Base-by-base conservation (phyloP, 2,888 invertebrate species). In the Himalopsyche kuldschensis region DNA sequence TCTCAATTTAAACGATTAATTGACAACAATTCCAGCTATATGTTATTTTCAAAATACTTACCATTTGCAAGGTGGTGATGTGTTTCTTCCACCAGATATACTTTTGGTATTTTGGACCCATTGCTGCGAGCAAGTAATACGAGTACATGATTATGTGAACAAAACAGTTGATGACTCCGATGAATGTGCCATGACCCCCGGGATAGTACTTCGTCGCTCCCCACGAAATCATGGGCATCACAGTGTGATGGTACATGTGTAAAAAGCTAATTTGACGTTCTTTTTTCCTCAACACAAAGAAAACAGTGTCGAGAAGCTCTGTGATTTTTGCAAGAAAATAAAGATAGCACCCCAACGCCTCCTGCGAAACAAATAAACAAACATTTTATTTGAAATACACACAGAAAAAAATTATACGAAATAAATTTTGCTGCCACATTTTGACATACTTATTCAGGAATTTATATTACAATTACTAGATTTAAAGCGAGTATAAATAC, bases 131-230 rank as follows among this genome's bases (percentile, higher is more conserved):
- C 92, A 98, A 93, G 88, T 98, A 98, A 90, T 98, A 98, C 1
- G 95, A 92, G 89, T 98, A 98, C 98, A 98, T 98, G 87, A 98
- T 93, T 86, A 98, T 96, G 89, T 98, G 98, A 24, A 98, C 98
- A 88, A 98, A 98, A 3, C 97, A 96, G 91, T 98, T 98, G 87
- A 98, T 94, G 85, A 96, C 94, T 83, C 97, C 96, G 87, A 97
- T 97, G 88, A 97, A 95, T 3, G 98, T 97, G 32, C 97, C 97
- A 89, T 98, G 98, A 0, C 97, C 97, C 80, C 97, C 97, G 82
- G 94, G 94, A 88, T 94, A 95, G 89, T 96, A 98, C 90, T 97
- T 97, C 17, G 97, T 96, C 17, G 96, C 96, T 76, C 97, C 97
- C 98, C 98, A 98, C 80, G 97, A 96, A 87, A 96, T 95, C 93